These are phyloP conservation scores for Cherax quadricarinatus DNA, from an alignment of 1,140 invertebrate species.

Conservation along the genomic window DNA sequence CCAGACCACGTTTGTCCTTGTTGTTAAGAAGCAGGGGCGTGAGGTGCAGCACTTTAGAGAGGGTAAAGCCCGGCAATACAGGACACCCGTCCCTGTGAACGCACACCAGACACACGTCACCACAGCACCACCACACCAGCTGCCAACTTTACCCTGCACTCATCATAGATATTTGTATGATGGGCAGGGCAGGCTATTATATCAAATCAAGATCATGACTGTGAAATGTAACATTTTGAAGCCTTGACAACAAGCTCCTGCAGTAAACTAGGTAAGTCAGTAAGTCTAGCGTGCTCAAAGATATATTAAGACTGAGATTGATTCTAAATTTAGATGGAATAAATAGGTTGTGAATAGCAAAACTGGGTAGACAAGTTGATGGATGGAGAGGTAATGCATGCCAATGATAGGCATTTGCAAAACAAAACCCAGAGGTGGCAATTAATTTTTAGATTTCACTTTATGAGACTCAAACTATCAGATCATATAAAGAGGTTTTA, in stretches of 20 bases:
- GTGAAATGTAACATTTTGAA: not conserved
- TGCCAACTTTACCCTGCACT: slow-evolving; percentile 61
- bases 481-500: not conserved
- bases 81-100: slow-evolving; percentile 93
- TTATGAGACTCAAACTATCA: not conserved
- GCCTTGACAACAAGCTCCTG: not conserved
- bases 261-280: not conserved
- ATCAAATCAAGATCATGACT: not conserved
- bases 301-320: not conserved
- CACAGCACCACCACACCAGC: slow-evolving; percentile 63
- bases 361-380: not conserved
- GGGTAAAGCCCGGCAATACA: slow-evolving; percentile 96
- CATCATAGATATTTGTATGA: slow-evolving; percentile 7
- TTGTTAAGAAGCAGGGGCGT: slow-evolving; percentile 97
- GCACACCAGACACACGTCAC: slow-evolving; percentile 71
- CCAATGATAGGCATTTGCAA: not conserved
- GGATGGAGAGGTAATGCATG: not conserved
- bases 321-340: not conserved
- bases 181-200: slow-evolving; percentile 7
- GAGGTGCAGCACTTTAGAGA: slow-evolving; percentile 98
- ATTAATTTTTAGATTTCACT: not conserved
- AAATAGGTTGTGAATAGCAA: not conserved
- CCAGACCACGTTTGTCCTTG: slow-evolving; percentile 98
- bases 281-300: not conserved
- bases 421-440: not conserved